Percentiles rank a stretch among this genome's conserved stretches.
These are phyloP conservation scores for Pogona vitticeps DNA, from an alignment of 2,113 vertebrate genomes.

Conservation along the genomic window DNA sequence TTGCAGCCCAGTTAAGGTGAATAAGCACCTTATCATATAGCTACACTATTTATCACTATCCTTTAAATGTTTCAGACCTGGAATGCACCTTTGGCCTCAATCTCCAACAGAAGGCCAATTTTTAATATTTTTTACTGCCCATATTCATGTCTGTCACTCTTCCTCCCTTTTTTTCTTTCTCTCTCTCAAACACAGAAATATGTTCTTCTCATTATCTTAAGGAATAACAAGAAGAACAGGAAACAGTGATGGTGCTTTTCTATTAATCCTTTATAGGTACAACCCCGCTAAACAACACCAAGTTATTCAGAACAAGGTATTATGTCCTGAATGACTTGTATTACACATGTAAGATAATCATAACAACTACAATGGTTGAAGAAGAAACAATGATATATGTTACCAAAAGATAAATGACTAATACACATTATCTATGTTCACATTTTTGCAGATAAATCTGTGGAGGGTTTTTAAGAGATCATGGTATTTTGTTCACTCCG, in stretches of 20 bases:
- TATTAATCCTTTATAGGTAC: background rate
- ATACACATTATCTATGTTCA: background rate
- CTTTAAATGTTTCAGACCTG: background rate
- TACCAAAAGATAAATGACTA: slow-evolving; percentile 5
- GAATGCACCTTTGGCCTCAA: background rate
- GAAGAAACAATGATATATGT: slow-evolving; percentile 3
- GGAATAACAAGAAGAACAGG: background rate
- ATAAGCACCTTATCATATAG: background rate
- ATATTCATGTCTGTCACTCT: background rate
- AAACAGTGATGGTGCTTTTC: background rate
- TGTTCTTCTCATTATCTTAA: too few species aligned
- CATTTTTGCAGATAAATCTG: background rate
- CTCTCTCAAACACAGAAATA: background rate
- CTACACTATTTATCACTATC: background rate
- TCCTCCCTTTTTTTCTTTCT: background rate
- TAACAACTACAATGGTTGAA: background rate
- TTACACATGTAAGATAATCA: background rate
- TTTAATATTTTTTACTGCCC: background rate
- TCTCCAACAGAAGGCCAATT: background rate
- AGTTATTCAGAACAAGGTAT: background rate
- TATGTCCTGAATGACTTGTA: background rate
- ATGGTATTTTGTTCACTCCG: background rate
- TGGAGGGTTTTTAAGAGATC: background rate
- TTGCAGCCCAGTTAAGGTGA: background rate
- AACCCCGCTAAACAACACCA: background rate